Evolutionary conservation across 2,797 vertebrate genomes (phyloP).

Genomic region (Bucorvus abyssinicus): DNA sequence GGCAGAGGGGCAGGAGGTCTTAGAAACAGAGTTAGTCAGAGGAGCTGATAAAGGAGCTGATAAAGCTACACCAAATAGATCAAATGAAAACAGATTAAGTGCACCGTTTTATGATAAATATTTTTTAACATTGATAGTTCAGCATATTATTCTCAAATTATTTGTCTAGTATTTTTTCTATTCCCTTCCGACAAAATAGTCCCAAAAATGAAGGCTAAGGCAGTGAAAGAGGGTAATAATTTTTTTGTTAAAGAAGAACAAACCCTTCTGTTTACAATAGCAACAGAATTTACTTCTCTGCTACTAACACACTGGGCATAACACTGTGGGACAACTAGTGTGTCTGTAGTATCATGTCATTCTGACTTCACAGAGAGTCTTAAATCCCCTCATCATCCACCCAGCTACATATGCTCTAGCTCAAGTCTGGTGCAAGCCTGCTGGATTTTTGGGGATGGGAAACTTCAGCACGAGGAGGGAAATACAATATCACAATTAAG

Average conservation of each 20-base stretch:
- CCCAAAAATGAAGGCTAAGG: neutral
- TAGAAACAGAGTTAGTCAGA: neutral
- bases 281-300: neutral
- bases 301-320: neutral
- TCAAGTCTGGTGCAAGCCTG: neutral
- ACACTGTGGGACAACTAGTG: neutral
- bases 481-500: accelerated
- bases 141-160: neutral
- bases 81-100: neutral
- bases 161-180: neutral
- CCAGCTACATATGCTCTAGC: neutral
- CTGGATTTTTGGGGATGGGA: neutral
- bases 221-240: neutral
- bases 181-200: neutral
- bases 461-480: neutral
- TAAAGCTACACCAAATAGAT: neutral
- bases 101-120: neutral
- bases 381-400: neutral
- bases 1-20: neutral
- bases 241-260: neutral
- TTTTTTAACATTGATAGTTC: neutral
- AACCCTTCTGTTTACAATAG: neutral
- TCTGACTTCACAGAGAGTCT: neutral
- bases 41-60: neutral
- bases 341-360: neutral